phyloP scores from a whole-genome alignment of 1,140 invertebrate species.

The Arctopsyche grandis region DNA sequence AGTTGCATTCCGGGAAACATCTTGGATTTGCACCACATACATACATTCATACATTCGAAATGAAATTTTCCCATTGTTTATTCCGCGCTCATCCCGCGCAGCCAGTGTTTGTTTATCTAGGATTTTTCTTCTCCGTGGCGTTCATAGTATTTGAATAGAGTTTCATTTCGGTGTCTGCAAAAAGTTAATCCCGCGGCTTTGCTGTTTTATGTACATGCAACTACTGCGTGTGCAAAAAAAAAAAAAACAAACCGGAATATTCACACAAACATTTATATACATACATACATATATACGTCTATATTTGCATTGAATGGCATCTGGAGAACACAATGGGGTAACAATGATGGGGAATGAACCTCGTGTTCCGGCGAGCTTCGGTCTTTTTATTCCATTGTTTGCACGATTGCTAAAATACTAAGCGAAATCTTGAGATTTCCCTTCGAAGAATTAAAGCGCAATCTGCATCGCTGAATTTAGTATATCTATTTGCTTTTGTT shows the following conservation, averaged over 20 bases:
- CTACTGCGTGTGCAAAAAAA: background rate
- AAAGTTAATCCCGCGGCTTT: constrained; percentile 53
- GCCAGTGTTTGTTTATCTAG: constrained; percentile 34
- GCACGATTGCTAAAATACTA: background rate
- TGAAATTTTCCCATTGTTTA: constrained; percentile 23
- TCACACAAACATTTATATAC: background rate
- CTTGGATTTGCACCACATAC: background rate
- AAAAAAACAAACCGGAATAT: constrained; percentile 11
- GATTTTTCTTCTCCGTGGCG: constrained; percentile 20
- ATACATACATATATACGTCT: constrained; percentile 38
- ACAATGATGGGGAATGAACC: constrained; percentile 52
- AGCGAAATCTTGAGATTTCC: background rate
- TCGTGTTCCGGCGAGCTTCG: background rate
- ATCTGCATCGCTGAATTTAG: no score
- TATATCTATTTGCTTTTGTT: no score
- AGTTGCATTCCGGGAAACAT: background rate
- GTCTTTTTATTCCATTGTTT: constrained; percentile 5
- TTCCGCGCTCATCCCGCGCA: constrained; percentile 16
- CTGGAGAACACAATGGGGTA: constrained; percentile 47
- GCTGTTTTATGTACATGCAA: constrained; percentile 42
- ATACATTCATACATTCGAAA: background rate
- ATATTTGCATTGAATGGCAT: constrained; percentile 38
- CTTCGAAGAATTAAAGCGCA: background rate
- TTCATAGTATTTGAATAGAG: constrained; percentile 20
- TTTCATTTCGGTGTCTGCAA: constrained; percentile 51